phyloP scores from a whole-genome alignment of 1,140 invertebrate genomes.

The Sesamia nonagrioides region DNA sequence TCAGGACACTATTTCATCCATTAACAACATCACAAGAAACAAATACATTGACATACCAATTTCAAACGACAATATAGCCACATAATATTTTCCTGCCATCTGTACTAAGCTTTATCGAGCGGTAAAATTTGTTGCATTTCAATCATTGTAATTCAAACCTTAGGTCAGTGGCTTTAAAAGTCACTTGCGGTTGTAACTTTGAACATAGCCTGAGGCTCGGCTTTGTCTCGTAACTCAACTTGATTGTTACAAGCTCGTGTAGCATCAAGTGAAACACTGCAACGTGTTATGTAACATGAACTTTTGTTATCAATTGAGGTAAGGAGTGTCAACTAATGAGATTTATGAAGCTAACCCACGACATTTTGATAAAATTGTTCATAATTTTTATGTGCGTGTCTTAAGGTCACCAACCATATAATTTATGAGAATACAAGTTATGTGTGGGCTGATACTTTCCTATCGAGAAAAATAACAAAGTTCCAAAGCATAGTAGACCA shows the following conservation, averaged over 20 bases:
- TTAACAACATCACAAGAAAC: background rate
- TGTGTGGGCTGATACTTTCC: too few relatives aligned
- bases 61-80: background rate
- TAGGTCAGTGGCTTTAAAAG: background rate
- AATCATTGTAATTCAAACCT: conserved; percentile 1
- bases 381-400: background rate
- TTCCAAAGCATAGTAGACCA: too few relatives aligned
- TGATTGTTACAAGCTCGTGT: conserved; percentile 23
- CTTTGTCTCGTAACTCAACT: conserved; percentile 14
- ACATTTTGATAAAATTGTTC: background rate
- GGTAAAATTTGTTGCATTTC: background rate
- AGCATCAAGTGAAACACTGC: conserved; percentile 7
- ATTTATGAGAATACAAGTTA: too few relatives aligned
- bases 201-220: conserved; percentile 1
- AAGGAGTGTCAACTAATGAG: background rate
- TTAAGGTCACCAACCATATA: too few relatives aligned
- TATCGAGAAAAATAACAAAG: too few relatives aligned
- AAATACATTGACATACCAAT: background rate
- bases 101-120: background rate
- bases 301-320: conserved; percentile 17
- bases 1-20: too few relatives aligned
- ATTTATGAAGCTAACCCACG: background rate
- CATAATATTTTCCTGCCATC: background rate
- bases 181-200: background rate
- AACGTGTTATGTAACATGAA: conserved; percentile 23